phyloP scores from a whole-genome alignment of 2,888 invertebrate species.

The Asteroscopus sphinx region DNA sequence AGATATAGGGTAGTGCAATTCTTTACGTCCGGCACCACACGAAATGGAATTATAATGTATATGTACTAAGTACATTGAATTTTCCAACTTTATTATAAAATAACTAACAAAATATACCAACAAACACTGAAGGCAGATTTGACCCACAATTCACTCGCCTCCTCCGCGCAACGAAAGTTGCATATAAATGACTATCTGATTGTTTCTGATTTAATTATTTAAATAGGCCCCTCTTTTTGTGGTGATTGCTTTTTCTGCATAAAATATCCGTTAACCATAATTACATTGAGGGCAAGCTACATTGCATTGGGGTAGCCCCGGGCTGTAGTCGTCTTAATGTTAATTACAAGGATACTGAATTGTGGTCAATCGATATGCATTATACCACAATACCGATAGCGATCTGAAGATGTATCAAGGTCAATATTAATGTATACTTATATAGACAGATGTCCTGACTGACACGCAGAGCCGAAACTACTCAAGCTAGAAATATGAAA shows the following conservation, averaged over 20 bases:
- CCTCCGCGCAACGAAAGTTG: constrained; percentile 4
- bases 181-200: constrained; percentile 39
- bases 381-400: too few relatives aligned
- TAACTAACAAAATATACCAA: not conserved
- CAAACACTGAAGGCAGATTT: not conserved
- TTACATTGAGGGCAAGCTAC: constrained; percentile 24
- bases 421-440: too few relatives aligned
- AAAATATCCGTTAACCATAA: constrained; percentile 34
- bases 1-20: too few relatives aligned
- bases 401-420: too few relatives aligned
- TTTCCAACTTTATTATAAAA: not conserved
- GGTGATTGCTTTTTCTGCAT: constrained; percentile 44
- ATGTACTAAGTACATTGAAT: not conserved
- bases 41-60: too few relatives aligned
- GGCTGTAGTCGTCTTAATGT: constrained; percentile 7
- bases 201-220: constrained; percentile 49
- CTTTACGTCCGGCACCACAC: too few relatives aligned
- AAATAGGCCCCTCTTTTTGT: constrained; percentile 31
- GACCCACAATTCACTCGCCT: constrained; percentile 3
- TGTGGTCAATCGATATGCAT: constrained; percentile 2
- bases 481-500: too few relatives aligned
- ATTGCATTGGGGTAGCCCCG: not conserved
- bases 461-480: too few relatives aligned
- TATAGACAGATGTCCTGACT: too few relatives aligned
- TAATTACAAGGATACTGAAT: not conserved